Percentiles rank a stretch among this genome's conserved stretches.
Evolutionary conservation across 2,888 invertebrate species (phyloP).

Genomic region (Callinectes sapidus): DNA sequence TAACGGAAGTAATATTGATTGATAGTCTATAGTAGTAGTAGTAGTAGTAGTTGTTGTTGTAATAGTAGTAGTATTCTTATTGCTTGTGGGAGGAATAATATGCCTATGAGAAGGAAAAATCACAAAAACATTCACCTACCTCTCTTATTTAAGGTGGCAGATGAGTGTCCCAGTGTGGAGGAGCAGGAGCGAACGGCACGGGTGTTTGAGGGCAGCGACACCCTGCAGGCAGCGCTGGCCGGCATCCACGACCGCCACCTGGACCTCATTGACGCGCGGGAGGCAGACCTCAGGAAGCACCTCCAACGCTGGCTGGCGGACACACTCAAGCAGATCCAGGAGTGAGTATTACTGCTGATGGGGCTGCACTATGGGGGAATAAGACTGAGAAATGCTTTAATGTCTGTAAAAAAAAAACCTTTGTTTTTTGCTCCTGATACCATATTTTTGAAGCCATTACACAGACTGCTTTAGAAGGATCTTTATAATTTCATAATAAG

Average conservation of each 20-base stretch:
- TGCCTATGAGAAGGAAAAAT: no score
- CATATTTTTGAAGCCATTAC: background rate
- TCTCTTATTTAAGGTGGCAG: constrained; percentile 3
- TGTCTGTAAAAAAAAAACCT: no score
- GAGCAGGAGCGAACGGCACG: constrained; percentile 48
- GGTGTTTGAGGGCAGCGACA: constrained; percentile 71
- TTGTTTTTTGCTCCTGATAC: no score
- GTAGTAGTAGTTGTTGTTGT: background rate
- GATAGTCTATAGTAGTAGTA: background rate
- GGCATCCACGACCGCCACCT: constrained; percentile 72
- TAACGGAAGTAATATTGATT: background rate
- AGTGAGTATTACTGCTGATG: constrained; percentile 29
- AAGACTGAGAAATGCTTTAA: background rate
- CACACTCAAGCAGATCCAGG: constrained; percentile 56
- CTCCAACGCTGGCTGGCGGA: constrained; percentile 61
- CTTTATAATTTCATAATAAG: background rate
- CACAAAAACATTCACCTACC: no score
- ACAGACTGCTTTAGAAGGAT: background rate
- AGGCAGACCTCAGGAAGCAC: constrained; percentile 67
- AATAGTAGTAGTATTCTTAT: no score
- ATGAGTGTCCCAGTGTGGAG: constrained; percentile 34
- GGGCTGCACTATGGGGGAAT: background rate
- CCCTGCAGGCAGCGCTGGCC: constrained; percentile 64
- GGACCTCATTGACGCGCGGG: constrained; percentile 59
- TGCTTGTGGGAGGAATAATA: no score